Conservation (phyloP, 1,140 invertebrate genomes). For the Aphidius ervi region DNA sequence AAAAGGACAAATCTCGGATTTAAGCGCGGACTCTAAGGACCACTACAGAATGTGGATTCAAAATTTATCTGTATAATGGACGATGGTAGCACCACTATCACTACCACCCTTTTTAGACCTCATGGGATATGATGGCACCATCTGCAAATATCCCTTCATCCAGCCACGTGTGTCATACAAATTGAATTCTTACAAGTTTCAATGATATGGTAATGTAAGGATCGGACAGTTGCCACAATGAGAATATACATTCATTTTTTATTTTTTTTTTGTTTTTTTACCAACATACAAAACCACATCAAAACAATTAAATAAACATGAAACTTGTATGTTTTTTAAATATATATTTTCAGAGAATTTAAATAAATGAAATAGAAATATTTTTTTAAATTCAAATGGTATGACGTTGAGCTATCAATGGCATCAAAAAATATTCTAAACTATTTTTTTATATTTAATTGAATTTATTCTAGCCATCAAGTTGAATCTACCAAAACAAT, state of each 20-base stretch:
- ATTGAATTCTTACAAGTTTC: constrained; percentile 35
- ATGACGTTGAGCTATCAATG: no score
- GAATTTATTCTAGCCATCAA: no score
- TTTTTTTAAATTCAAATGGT: no score
- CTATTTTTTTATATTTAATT: no score
- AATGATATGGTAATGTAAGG: constrained; percentile 33
- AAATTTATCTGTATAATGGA: constrained; percentile 32
- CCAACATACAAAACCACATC: no score
- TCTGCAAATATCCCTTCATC: constrained; percentile 33
- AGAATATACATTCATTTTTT: not conserved
- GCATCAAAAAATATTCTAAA: no score
- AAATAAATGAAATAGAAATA: no score
- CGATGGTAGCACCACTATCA: constrained; percentile 19
- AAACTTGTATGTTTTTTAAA: no score
- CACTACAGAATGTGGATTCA: constrained; percentile 16
- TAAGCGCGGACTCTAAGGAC: constrained; percentile 8
- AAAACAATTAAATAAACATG: no score
- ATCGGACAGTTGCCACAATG: constrained; percentile 28
- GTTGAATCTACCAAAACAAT: no score
- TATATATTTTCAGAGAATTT: no score
- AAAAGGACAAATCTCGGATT: constrained; percentile 12
- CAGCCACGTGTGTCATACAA: constrained; percentile 33
- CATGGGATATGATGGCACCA: constrained; percentile 25
- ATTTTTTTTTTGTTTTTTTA: no score
- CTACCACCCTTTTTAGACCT: not conserved